Evolutionary conservation across 2,113 vertebrate species (phyloP).

Genomic region (Podilymbus podiceps): DNA sequence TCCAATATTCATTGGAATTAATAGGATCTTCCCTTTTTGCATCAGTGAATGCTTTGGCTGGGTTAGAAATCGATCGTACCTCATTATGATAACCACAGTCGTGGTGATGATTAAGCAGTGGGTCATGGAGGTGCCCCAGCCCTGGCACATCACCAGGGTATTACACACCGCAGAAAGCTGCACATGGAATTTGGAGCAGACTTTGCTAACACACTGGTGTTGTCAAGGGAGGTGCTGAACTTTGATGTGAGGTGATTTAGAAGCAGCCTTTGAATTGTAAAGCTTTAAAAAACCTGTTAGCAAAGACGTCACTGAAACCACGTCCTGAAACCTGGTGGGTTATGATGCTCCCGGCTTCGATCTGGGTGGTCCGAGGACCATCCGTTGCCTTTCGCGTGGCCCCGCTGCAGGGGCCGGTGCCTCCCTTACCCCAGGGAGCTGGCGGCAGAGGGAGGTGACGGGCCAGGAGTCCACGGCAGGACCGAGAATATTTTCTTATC

Average conservation of each 20-base stretch:
- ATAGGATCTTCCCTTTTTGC: not conserved
- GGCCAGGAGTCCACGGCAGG: no score
- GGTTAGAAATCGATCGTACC: not conserved
- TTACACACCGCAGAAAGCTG: not conserved
- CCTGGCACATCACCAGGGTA: not conserved
- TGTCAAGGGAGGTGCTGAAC: not conserved
- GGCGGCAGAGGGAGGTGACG: not conserved
- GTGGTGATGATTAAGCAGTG: not conserved
- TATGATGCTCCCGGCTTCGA: not conserved
- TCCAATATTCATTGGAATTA: not conserved
- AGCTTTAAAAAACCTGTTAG: not conserved
- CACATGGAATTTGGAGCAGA: not conserved
- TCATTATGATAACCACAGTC: not conserved
- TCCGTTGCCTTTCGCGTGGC: not conserved
- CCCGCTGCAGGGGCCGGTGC: not conserved
- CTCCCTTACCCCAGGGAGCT: not conserved
- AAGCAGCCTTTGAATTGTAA: not conserved
- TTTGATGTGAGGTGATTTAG: not conserved
- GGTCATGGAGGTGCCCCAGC: not conserved
- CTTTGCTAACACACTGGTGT: not conserved
- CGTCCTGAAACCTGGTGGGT: not conserved
- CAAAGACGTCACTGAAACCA: not conserved
- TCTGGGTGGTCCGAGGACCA: not conserved
- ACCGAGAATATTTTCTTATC: not conserved
- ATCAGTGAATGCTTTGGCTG: not conserved